Conservation (phyloP, 2,113 vertebrate species). For the Centropus unirufus region DNA sequence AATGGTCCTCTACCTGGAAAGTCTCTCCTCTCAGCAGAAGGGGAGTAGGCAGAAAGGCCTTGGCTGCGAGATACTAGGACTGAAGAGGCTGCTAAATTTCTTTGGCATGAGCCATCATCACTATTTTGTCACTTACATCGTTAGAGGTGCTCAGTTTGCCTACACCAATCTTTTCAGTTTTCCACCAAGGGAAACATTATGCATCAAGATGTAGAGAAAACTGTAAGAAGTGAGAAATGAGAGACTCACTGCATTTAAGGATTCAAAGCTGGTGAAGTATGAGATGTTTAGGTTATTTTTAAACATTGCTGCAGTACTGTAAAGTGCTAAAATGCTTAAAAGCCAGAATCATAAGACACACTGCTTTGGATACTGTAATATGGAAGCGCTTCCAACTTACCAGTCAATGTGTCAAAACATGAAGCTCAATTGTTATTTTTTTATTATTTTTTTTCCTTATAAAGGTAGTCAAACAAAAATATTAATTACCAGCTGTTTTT, state of each 20-base stretch:
- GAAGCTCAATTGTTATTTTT: neutral
- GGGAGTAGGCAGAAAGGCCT: neutral
- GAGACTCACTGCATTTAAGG: neutral
- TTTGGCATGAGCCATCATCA: neutral
- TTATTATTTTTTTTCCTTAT: neutral
- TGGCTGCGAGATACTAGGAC: neutral
- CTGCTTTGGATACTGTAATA: neutral
- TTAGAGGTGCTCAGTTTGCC: neutral
- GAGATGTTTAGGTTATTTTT: conserved; percentile 40
- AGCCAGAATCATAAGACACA: conserved; percentile 1
- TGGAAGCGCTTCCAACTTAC: neutral
- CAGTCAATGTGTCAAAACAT: neutral
- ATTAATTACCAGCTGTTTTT: conserved; percentile 29
- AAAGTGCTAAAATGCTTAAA: conserved; percentile 42
- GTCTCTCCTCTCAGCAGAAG: neutral
- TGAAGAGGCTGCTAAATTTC: neutral
- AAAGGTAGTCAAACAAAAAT: conserved; percentile 39
- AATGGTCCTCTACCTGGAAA: neutral
- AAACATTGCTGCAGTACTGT: conserved; percentile 9
- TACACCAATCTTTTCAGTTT: neutral
- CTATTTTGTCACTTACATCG: neutral
- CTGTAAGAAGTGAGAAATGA: conserved; percentile 3
- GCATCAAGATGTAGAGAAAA: neutral
- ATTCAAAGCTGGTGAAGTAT: neutral
- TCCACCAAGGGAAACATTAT: neutral